Base-by-base conservation (phyloP, 2,113 vertebrate genomes). In the Leptocoma aspasia region DNA sequence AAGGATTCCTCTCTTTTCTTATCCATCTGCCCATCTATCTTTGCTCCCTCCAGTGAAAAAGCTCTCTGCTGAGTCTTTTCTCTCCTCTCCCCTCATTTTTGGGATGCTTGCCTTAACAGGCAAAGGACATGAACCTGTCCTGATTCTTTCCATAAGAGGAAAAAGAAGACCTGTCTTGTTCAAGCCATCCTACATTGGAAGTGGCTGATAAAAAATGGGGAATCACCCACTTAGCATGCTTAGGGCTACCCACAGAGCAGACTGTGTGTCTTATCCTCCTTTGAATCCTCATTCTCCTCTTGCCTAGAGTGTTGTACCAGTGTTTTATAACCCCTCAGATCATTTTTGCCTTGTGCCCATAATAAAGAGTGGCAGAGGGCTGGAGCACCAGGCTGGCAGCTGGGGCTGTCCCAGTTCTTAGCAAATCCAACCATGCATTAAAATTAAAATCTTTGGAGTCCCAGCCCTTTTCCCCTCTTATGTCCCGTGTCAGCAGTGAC, bases 381-480 rank as follows among this genome's bases (percentile, higher is more conserved):
- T 81, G 82, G 12, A 76, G 18, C 13, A 47, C 54, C 0, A 1
- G 47, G 37, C 45, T 70, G 79, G 49, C 89, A 66, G 47, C 56
- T 73, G 77, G 27, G 69, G 15, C 68, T 78, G 41, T 86, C 84
- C 86, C 65, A 60, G 72, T 77, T 89, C 88, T 70, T 52, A 53
- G 39, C 31, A 71, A 42, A 71, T 63, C 31, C 24, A 52, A 33
- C n/a, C 44, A 72, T 33, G n/a, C 47, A 24, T 70, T 72, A 72
- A 71, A 78, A 31, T 59, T 72, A 72, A 71, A 78, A 31, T 61
- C 42, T 72, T 65, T 65, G 54, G 73, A 95, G 82, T 65, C 26
- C 27, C 71, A 73, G 52, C 33, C 70, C 42, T 80, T 81, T 91
- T 8, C 37, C 47, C 37, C 31, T 80, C 49, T 52, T 86, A 53